A percentile compares a stretch with the other conserved stretches of the same genome.
These are phyloP conservation scores for Struthidea cinerea DNA, from an alignment of 2,113 vertebrate species.

Conservation along the genomic window DNA sequence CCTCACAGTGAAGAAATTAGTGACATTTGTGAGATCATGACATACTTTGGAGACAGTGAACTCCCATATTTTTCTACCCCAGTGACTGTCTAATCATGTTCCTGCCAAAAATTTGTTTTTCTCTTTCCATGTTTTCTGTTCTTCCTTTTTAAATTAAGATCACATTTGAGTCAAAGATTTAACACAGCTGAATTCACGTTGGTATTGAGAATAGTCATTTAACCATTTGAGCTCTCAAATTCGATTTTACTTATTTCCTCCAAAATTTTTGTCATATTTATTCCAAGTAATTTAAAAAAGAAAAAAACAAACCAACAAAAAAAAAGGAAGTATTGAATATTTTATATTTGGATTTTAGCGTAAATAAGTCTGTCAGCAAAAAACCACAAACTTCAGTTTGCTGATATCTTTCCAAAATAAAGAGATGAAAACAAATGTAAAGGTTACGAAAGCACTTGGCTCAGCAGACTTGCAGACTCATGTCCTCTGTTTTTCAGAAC, in stretches of 20 bases:
- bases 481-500: slow-evolving; percentile 37
- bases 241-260: neutral
- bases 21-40: neutral
- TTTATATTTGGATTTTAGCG: neutral
- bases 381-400: neutral
- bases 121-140: slow-evolving; percentile 40
- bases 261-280: neutral
- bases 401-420: neutral
- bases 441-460: slow-evolving; percentile 16
- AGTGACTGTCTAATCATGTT: slow-evolving; percentile 1
- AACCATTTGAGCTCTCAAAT: neutral
- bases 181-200: neutral
- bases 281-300: neutral
- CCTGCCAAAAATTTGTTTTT: slow-evolving; percentile 55
- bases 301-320: neutral
- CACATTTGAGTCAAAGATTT: slow-evolving; percentile 19
- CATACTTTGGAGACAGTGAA: neutral
- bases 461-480: neutral
- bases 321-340: neutral
- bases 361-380: neutral
- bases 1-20: neutral
- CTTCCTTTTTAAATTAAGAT: slow-evolving; percentile 9
- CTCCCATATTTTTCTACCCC: neutral
- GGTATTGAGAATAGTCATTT: neutral
- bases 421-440: slow-evolving; percentile 17